phyloP scores from a whole-genome alignment of 1,140 invertebrate species.

The Spodoptera litura region DNA sequence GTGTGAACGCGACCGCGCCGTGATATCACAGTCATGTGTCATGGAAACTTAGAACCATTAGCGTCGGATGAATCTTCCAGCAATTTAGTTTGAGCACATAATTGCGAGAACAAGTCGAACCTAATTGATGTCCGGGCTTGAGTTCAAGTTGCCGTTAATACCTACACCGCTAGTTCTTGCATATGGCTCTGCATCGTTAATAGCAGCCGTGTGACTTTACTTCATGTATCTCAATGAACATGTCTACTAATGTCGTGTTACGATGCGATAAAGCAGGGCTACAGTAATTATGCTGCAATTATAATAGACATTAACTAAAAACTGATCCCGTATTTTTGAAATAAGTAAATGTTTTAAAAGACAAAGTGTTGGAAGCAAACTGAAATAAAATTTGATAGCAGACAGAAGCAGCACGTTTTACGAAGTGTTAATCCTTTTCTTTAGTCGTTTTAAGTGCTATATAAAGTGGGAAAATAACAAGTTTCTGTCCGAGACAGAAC shows the following conservation, averaged over 20 bases:
- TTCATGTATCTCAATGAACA: not conserved
- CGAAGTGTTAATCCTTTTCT: constrained; percentile 33
- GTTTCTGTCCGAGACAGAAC: constrained; percentile 29
- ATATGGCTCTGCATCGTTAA: constrained; percentile 50
- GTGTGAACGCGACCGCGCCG: constrained; percentile 66
- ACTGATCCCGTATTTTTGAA: not conserved
- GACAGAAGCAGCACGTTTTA: constrained; percentile 9
- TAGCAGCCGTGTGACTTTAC: constrained; percentile 54
- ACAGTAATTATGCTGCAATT: constrained; percentile 18
- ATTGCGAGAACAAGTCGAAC: constrained; percentile 83
- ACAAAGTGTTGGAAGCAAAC: constrained; percentile 11
- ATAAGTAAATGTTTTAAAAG: not conserved
- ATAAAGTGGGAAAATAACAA: constrained; percentile 38
- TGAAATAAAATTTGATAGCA: constrained; percentile 26
- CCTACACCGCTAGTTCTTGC: constrained; percentile 52
- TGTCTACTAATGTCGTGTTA: constrained; percentile 34
- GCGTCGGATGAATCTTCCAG: constrained; percentile 82
- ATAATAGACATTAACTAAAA: constrained; percentile 19
- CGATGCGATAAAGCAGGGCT: constrained; percentile 14
- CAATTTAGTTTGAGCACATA: constrained; percentile 84
- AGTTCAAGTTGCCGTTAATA: constrained; percentile 70
- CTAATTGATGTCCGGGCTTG: constrained; percentile 79
- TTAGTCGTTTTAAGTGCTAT: constrained; percentile 27
- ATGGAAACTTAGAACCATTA: constrained; percentile 74
- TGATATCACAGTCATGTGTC: constrained; percentile 67